Evolutionary conservation across 2,888 invertebrate genomes (phyloP), one percentile per base, ranked within the genome.

Genomic region (Blastobasis lacticolella): DNA sequence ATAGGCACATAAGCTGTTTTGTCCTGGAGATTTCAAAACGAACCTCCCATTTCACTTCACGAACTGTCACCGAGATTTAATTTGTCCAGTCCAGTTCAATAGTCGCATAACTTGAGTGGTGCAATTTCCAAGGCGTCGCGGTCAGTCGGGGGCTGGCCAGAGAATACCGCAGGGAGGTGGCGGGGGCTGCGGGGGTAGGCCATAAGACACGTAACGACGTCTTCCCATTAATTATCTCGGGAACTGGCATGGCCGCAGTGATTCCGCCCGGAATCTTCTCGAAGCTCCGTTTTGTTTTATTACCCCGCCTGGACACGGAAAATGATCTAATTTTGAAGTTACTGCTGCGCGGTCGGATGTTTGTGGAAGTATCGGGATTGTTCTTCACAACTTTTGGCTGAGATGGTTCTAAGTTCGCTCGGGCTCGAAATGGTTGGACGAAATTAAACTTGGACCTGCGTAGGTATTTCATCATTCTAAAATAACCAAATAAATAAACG

Each of bases 161-260:
- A 45, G 38, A 38, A 23, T 36, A 45, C 40, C 45, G n/a, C 42
- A 5, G 10, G 10, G 46, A 37, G 37, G 38, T 47, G 47, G 38
- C 10, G 37, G 45, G 50, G 48, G 46, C 41, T 45, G 50, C 48
- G 54, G 49, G 45, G 37, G 23, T 10, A 49, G 55, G 52, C 57
- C 54, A 58, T 49, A 57, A 61, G 61, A 64, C 65, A 63, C 66
- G 66, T 67, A 71, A 71, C 66, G 63, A 68, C 64, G 65, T 71
- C 71, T 69, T 69, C 67, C 69, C 73, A 76, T 79, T 78, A 78
- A 79, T 78, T 75, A 77, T 70, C 66, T 64, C 56, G 61, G 53
- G 54, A 57, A 38, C 42, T 51, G 54, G 50, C 57, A 23, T 23
- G 48, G 54, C 57, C 61, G 61, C 66, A 55, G 65, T 62, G 74